Evolutionary conservation across 2,113 vertebrate species (phyloP).

Genomic region (Antechinus stuartii): DNA sequence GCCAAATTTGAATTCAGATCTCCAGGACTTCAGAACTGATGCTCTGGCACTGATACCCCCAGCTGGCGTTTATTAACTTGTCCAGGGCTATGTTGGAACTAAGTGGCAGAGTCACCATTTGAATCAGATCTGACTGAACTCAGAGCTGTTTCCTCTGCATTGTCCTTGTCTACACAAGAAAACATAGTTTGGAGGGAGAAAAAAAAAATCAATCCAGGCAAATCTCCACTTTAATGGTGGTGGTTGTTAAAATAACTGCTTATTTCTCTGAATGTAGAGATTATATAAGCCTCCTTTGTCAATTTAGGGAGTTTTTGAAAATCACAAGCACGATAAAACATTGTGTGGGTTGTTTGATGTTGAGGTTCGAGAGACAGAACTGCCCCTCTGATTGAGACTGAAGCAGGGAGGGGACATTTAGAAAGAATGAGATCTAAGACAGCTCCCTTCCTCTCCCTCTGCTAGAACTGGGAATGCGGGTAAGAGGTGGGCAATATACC

Average conservation of each 20-base stretch:
- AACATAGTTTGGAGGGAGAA: background rate
- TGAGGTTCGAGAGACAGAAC: background rate
- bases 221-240: background rate
- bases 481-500: background rate
- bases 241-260: background rate
- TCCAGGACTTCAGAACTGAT: background rate
- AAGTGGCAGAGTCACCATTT: background rate
- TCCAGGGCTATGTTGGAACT: background rate
- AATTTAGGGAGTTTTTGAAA: background rate
- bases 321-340: background rate
- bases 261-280: background rate
- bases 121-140: background rate
- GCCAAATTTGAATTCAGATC: background rate
- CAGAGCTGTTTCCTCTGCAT: background rate
- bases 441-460: background rate
- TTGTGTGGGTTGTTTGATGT: background rate
- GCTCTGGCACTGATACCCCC: background rate
- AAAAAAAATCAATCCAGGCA: background rate
- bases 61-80: background rate
- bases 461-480: background rate
- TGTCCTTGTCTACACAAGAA: background rate
- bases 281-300: background rate
- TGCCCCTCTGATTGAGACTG: background rate
- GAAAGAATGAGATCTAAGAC: background rate
- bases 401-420: background rate